A percentile compares a stretch with the other conserved stretches of the same genome.
These are phyloP conservation scores for Apostichopus parvimensis DNA, from an alignment of 35 echinoderm and acorn worm species.

Conservation along the genomic window DNA sequence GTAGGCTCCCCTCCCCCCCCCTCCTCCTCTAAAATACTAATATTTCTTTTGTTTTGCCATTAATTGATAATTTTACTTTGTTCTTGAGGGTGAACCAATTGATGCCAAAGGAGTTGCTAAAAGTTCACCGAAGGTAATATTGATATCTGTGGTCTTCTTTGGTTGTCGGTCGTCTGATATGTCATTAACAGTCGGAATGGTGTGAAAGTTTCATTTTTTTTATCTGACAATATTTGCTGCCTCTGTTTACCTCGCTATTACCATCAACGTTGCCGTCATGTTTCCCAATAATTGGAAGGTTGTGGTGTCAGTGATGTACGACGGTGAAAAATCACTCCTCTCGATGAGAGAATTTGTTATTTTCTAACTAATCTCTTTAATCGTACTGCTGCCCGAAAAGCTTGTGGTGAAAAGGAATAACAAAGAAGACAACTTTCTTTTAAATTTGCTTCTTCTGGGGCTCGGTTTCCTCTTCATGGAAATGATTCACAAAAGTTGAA, in stretches of 20 bases:
- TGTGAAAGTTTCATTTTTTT: not conserved
- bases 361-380: no score
- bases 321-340: no score
- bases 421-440: no score
- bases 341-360: no score
- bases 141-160: not conserved
- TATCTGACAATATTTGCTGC: not conserved
- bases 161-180: not conserved
- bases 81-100: conserved; percentile 33
- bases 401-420: no score
- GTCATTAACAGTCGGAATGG: not conserved
- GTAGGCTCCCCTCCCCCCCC: no score
- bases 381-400: no score
- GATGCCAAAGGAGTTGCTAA: conserved; percentile 17
- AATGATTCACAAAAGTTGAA: no score
- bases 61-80: conserved; percentile 17
- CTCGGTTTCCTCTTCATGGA: no score
- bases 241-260: not conserved
- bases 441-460: no score
- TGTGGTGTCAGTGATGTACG: no score
- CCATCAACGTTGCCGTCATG: not conserved
- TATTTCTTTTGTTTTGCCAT: not conserved
- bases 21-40: no score
- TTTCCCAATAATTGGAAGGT: not conserved
- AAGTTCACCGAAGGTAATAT: conserved; percentile 38